These are phyloP conservation scores for Periparus ater DNA, from an alignment of 2,797 vertebrate species.

Conservation along the genomic window DNA sequence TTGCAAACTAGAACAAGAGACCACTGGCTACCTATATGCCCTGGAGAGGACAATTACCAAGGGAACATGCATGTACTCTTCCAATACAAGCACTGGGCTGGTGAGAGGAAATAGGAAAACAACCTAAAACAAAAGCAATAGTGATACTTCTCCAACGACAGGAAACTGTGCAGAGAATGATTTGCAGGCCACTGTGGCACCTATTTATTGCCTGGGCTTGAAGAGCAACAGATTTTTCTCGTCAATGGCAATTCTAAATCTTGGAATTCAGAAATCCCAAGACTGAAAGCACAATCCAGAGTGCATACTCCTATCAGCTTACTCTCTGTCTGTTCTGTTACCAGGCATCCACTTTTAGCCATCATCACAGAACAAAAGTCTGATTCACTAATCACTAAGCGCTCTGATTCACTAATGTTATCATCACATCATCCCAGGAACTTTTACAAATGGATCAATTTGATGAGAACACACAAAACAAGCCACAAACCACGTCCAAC, in stretches of 20 bases:
- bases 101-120: neutral
- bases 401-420: neutral
- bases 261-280: neutral
- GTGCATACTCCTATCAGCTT: neutral
- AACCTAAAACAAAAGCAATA: neutral
- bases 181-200: neutral
- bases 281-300: neutral
- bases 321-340: neutral
- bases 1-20: neutral
- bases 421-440: rapidly evolving
- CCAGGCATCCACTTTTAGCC: neutral
- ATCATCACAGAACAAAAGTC: neutral
- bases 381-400: too few relatives aligned
- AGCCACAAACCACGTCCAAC: neutral
- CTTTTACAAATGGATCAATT: neutral
- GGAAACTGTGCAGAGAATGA: neutral
- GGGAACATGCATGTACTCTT: rapidly evolving
- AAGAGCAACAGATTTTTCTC: neutral
- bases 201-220: neutral
- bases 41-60: neutral
- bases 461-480: neutral
- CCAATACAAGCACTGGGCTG: neutral
- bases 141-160: rapidly evolving
- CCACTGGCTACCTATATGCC: neutral
- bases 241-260: rapidly evolving